Evolutionary conservation across 2,113 vertebrate genomes (phyloP).

Genomic region (Malurus elegans): DNA sequence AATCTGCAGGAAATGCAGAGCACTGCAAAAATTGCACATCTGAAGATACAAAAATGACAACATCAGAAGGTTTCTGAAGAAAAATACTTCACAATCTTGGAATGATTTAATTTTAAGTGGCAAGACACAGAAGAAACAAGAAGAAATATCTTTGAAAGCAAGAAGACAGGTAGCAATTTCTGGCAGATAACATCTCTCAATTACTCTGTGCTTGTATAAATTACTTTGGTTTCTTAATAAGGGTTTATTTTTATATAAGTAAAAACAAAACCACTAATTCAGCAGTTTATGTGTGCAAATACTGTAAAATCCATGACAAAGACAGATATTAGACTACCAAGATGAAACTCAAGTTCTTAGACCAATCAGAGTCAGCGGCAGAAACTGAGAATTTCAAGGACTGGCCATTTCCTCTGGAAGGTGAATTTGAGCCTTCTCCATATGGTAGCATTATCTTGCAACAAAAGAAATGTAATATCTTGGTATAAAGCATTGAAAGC

Average conservation of each 20-base stretch:
- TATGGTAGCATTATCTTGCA: not conserved
- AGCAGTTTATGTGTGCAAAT: not conserved
- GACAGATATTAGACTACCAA: not conserved
- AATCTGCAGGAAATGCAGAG: conserved; percentile 16
- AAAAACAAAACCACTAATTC: not conserved
- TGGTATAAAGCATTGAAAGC: not conserved
- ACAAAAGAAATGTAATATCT: not conserved
- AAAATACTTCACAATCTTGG: conserved; percentile 31
- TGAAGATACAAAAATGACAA: conserved; percentile 54
- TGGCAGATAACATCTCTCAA: not conserved
- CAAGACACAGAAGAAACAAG: conserved; percentile 15
- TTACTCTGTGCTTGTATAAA: not conserved
- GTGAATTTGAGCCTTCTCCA: not conserved
- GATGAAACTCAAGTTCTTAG: not conserved
- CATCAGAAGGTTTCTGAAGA: conserved; percentile 37
- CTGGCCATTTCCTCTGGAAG: not conserved
- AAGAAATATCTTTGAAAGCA: conserved; percentile 23
- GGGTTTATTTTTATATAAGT: not conserved
- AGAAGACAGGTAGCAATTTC: not conserved
- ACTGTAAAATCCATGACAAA: not conserved
- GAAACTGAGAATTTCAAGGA: not conserved
- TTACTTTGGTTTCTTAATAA: not conserved
- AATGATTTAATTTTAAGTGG: conserved; percentile 44
- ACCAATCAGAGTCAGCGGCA: not conserved
- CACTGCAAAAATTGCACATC: not conserved